Conservation (phyloP, 2,888 invertebrate genomes). For the Eumacrocentrus americanus region DNA sequence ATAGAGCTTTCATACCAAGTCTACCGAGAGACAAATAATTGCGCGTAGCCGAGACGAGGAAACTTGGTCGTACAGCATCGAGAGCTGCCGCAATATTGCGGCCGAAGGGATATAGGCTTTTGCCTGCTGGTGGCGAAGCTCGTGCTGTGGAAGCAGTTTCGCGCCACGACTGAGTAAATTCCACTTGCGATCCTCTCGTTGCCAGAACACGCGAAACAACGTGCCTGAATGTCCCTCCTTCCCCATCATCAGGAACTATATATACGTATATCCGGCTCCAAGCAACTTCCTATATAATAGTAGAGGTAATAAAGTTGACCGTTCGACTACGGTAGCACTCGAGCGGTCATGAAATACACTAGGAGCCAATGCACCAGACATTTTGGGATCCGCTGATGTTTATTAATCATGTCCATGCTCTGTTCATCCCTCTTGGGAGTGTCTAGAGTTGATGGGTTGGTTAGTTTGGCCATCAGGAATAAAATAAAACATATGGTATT, state of each 20-base stretch:
- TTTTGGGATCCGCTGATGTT: background rate
- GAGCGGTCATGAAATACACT: background rate
- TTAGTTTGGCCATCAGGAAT: background rate
- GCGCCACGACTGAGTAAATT: slow-evolving; percentile 14
- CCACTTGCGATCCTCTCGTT: slow-evolving; percentile 18
- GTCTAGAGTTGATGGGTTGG: background rate
- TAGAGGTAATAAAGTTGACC: slow-evolving; percentile 14
- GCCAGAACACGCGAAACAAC: slow-evolving; percentile 14
- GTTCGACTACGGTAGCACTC: background rate
- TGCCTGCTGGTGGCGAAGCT: background rate
- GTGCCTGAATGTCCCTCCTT: background rate
- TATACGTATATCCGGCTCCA: background rate
- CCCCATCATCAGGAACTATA: too few species aligned
- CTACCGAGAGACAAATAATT: slow-evolving; percentile 17
- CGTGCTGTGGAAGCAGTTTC: slow-evolving; percentile 16
- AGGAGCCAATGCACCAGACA: background rate
- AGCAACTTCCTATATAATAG: background rate
- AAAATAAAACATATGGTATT: background rate
- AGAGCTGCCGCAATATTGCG: slow-evolving; percentile 23
- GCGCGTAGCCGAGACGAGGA: slow-evolving; percentile 21
- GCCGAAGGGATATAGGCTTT: background rate
- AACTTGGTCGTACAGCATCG: slow-evolving; percentile 18
- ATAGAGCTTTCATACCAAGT: background rate
- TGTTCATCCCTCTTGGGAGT: background rate
- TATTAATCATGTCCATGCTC: background rate